Conservation (phyloP, 2,797 vertebrate genomes). For the Sus cebifrons region DNA sequence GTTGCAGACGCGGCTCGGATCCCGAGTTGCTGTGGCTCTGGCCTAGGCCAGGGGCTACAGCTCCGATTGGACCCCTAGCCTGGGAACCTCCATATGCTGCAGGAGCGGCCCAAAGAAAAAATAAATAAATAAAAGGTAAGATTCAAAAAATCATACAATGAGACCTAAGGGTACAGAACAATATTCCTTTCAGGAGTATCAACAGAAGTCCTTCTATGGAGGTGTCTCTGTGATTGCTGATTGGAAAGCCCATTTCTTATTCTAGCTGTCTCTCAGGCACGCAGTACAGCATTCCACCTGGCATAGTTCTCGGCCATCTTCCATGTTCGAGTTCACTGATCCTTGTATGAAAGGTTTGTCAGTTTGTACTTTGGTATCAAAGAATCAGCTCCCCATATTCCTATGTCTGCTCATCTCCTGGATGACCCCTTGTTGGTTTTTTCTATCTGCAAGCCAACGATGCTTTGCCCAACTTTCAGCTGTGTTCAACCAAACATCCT, state of each 20-base stretch:
- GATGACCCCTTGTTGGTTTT: background rate
- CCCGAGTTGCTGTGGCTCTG: too few species aligned
- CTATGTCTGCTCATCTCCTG: background rate
- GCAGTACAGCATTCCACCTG: background rate
- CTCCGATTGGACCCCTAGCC: too few species aligned
- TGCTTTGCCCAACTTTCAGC: background rate
- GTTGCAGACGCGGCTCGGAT: too few species aligned
- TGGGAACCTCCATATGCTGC: too few species aligned
- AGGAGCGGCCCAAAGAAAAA: too few species aligned
- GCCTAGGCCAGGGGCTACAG: too few species aligned
- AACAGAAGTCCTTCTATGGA: background rate
- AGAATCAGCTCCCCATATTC: background rate
- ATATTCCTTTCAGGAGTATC: background rate
- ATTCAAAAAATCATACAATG: background rate
- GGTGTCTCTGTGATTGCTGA: background rate
- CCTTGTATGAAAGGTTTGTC: background rate
- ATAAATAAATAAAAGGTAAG: background rate
- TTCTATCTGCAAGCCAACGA: background rate
- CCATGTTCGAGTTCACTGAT: background rate
- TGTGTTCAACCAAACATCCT: constrained; percentile 4
- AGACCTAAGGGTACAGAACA: background rate
- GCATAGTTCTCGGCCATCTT: background rate
- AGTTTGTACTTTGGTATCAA: background rate
- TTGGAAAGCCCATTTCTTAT: background rate
- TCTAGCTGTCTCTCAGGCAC: background rate